A percentile compares a stretch with the other conserved stretches of the same genome.
Conservation (phyloP, 2,888 invertebrate species). For the Agonopterix heracliana region DNA sequence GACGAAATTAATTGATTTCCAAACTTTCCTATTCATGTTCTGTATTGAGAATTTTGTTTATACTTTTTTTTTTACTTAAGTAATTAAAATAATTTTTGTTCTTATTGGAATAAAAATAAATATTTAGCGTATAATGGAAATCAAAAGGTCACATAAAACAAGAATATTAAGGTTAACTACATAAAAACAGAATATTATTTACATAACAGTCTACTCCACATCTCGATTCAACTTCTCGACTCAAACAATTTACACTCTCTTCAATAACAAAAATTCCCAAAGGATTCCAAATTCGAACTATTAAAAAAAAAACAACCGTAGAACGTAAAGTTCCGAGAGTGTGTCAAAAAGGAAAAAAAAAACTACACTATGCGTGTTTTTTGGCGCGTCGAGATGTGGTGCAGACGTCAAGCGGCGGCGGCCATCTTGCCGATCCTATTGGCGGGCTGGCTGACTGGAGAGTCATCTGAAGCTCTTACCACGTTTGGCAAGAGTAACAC, state of each 20-base stretch:
- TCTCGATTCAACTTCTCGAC: constrained; percentile 27
- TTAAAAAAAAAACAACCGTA: not conserved
- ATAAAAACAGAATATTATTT: too few species aligned
- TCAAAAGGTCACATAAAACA: too few species aligned
- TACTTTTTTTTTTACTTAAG: too few species aligned
- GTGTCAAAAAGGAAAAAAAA: constrained; percentile 6
- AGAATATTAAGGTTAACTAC: too few species aligned
- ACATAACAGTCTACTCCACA: constrained; percentile 29
- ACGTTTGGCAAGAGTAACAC: constrained; percentile 82
- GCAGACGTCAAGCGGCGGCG: constrained; percentile 51
- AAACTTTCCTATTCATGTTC: too few species aligned
- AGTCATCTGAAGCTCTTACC: constrained; percentile 78
- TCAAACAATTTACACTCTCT: not conserved
- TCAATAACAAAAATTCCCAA: not conserved
- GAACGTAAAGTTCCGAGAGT: constrained; percentile 6
- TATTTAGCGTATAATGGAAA: too few species aligned
- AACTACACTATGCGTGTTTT: constrained; percentile 40
- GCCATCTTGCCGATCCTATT: constrained; percentile 56
- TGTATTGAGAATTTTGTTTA: too few species aligned
- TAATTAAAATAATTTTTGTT: too few species aligned
- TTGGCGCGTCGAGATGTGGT: constrained; percentile 64
- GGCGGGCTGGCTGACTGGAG: constrained; percentile 58
- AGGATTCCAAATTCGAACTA: not conserved
- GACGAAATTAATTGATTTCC: too few species aligned
- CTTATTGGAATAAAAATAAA: too few species aligned